These are phyloP conservation scores for Esox masquinongy DNA, from an alignment of 2,797 vertebrate genomes.

Conservation along the genomic window DNA sequence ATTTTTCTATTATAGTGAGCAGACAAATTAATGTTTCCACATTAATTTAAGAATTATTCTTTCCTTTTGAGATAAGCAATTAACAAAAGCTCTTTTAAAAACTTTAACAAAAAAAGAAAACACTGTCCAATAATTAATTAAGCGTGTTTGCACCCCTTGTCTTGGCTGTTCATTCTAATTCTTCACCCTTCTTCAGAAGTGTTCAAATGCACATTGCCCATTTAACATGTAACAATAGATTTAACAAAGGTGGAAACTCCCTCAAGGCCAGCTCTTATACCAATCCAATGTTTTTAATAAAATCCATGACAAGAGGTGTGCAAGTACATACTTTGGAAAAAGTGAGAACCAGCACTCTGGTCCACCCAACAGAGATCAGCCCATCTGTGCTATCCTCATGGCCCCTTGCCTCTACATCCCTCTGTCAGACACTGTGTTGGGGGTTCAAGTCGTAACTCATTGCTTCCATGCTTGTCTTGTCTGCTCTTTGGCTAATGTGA, in stretches of 20 bases:
- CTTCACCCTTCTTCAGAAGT: neutral
- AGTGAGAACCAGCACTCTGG: neutral
- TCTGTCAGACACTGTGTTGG: slow-evolving; percentile 28
- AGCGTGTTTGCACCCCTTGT: neutral
- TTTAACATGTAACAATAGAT: neutral
- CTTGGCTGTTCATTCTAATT: neutral
- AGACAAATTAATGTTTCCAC: neutral
- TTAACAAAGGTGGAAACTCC: neutral
- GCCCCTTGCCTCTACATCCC: slow-evolving; percentile 44
- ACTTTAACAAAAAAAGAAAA: neutral
- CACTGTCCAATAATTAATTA: neutral
- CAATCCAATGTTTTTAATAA: neutral
- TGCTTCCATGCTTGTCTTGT: slow-evolving; percentile 48
- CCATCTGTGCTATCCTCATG: neutral
- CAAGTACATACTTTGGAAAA: neutral
- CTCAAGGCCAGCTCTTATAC: neutral
- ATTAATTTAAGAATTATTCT: neutral
- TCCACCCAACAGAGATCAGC: neutral
- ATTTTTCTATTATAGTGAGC: neutral
- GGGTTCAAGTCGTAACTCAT: slow-evolving; percentile 49
- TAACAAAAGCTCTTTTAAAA: neutral
- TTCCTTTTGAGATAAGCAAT: neutral
- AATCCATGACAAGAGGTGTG: neutral
- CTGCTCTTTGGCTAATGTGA: slow-evolving; percentile 42
- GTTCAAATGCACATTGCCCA: neutral